Evolutionary conservation across 2,797 vertebrate species (phyloP).

Genomic region (Leptodactylus fallax): DNA sequence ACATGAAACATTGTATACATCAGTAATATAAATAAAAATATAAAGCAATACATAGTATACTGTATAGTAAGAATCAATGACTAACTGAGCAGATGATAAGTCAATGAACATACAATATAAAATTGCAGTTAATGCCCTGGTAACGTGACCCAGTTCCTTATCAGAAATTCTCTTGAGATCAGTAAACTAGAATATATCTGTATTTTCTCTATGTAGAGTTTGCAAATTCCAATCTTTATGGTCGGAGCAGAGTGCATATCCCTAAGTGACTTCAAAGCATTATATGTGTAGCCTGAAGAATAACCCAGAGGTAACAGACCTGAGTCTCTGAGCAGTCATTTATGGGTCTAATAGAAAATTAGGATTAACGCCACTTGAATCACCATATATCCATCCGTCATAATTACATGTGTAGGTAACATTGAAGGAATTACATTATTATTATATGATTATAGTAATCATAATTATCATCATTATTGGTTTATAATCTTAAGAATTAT

Average conservation of each 20-base stretch:
- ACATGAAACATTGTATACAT: neutral
- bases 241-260: neutral
- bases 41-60: too few species aligned
- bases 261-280: neutral
- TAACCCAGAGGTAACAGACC: neutral
- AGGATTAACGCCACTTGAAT: too few species aligned
- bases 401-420: too few species aligned
- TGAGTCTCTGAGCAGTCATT: too few species aligned
- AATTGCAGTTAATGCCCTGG: neutral
- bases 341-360: too few species aligned
- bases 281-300: neutral
- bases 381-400: too few species aligned
- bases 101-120: neutral
- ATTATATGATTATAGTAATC: too few species aligned
- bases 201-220: neutral
- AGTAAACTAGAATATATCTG: neutral
- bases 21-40: neutral
- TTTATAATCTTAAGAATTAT: too few species aligned
- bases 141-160: slow-evolving; percentile 37
- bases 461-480: too few species aligned
- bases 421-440: too few species aligned
- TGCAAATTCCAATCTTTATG: slow-evolving; percentile 45
- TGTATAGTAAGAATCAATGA: neutral
- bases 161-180: neutral
- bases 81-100: neutral